phyloP scores from a whole-genome alignment of 2,113 vertebrate genomes.

The Notothenia coriiceps region DNA sequence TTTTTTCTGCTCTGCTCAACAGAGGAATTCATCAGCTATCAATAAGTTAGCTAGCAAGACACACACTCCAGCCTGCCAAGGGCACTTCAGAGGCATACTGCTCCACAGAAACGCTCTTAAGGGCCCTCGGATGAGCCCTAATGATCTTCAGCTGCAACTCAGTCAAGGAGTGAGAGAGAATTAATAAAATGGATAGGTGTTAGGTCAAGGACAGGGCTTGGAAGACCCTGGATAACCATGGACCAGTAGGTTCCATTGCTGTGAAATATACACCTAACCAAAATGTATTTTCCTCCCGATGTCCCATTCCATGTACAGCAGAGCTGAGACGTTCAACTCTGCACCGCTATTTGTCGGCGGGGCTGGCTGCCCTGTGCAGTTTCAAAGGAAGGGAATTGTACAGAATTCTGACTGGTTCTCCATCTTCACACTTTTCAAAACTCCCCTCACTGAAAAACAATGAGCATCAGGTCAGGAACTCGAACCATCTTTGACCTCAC shows the following conservation, averaged over 20 bases:
- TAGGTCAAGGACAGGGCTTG: slow-evolving; percentile 51
- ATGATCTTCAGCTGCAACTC: slow-evolving; percentile 78
- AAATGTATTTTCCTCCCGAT: slow-evolving; percentile 44
- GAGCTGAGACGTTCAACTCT: slow-evolving; percentile 54
- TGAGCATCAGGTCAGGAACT: slow-evolving; percentile 42
- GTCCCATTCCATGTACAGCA: slow-evolving; percentile 26
- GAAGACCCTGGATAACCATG: slow-evolving; percentile 52
- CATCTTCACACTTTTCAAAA: slow-evolving; percentile 29
- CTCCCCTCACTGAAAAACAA: slow-evolving; percentile 36
- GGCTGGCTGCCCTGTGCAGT: slow-evolving; percentile 26
- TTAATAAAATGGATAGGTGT: slow-evolving; percentile 63
- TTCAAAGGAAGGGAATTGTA: slow-evolving; percentile 60
- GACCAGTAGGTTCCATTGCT: slow-evolving; percentile 59
- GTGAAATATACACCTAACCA: slow-evolving; percentile 68
- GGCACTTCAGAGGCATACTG: slow-evolving; percentile 75
- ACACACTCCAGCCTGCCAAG: slow-evolving; percentile 75
- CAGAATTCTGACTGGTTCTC: slow-evolving; percentile 66
- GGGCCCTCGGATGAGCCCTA: slow-evolving; percentile 76
- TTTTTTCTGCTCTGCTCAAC: slow-evolving; percentile 51
- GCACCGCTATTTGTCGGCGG: slow-evolving; percentile 46
- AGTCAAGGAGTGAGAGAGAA: slow-evolving; percentile 70
- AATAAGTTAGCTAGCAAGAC: slow-evolving; percentile 74
- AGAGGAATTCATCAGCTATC: slow-evolving; percentile 73
- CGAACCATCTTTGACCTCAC: slow-evolving; percentile 54
- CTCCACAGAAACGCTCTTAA: slow-evolving; percentile 74